Conservation (phyloP, 2,797 vertebrate genomes). For the Aselliscus stoliczkanus region DNA sequence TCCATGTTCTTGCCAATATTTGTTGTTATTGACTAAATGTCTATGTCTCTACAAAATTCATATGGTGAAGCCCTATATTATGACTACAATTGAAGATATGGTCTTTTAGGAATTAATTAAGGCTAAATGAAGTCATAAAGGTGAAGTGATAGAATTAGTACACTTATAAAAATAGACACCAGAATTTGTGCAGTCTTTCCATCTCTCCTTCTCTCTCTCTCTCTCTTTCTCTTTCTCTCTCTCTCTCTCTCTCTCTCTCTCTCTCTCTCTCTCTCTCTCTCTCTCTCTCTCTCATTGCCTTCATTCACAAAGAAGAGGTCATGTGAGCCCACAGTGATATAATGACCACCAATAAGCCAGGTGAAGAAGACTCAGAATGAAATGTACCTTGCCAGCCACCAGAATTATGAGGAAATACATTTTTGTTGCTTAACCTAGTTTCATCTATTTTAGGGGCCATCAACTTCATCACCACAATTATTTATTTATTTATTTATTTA, state of each 20-base stretch:
- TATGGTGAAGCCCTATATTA: not conserved
- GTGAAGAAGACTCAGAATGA: not conserved
- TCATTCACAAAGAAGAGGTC: not conserved
- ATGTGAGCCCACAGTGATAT: not conserved
- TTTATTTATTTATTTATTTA: too few species aligned
- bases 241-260: not conserved
- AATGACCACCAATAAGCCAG: not conserved
- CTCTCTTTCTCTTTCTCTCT: too few species aligned
- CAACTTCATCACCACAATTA: too few species aligned
- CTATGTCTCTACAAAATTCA: not conserved
- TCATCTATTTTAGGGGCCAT: too few species aligned
- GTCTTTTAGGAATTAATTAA: not conserved
- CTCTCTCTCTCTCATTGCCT: not conserved
- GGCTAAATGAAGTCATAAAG: not conserved
- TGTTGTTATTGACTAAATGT: not conserved
- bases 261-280: not conserved
- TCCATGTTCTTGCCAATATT: not conserved
- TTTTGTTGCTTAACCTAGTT: not conserved
- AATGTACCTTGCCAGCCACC: not conserved
- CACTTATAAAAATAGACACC: not conserved
- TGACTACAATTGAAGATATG: not conserved
- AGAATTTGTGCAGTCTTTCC: not conserved
- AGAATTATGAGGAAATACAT: not conserved
- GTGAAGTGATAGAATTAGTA: not conserved
- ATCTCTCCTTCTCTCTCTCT: not conserved